A percentile compares a stretch with the other conserved stretches of the same genome.
Evolutionary conservation across 2,888 invertebrate genomes (phyloP).

Genomic region (Xanthia togata): DNA sequence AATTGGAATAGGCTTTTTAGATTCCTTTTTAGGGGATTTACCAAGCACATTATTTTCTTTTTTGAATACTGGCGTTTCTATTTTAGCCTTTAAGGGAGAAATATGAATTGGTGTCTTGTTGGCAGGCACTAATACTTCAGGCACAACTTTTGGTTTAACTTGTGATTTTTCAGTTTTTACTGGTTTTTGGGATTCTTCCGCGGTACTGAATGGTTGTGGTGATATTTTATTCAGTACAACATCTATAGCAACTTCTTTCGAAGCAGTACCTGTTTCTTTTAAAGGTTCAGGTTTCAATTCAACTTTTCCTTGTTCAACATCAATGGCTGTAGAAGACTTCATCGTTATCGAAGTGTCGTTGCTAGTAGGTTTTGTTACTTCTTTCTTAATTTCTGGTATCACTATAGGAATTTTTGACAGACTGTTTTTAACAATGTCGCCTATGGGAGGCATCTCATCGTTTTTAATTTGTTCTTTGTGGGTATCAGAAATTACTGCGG

Average conservation of each 20-base stretch:
- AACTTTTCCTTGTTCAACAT: slow-evolving; percentile 8
- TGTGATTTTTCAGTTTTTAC: slow-evolving; percentile 17
- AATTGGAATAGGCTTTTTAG: slow-evolving; percentile 17
- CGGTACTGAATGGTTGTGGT: slow-evolving; percentile 8
- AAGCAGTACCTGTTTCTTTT: not conserved
- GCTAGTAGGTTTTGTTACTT: not conserved
- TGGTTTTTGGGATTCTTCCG: slow-evolving; percentile 13
- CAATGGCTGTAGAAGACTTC: not conserved
- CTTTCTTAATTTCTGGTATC: slow-evolving; percentile 27
- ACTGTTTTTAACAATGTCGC: slow-evolving; percentile 21
- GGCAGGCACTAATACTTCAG: not conserved
- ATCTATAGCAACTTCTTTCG: slow-evolving; percentile 25
- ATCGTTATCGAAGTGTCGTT: slow-evolving; percentile 1
- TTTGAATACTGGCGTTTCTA: slow-evolving; percentile 9
- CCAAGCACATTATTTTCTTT: slow-evolving; percentile 22
- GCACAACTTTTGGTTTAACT: not conserved
- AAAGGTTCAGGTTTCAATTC: not conserved
- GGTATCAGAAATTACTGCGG: not conserved
- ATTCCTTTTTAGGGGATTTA: slow-evolving; percentile 31
- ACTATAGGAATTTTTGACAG: slow-evolving; percentile 55
- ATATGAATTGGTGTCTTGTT: slow-evolving; percentile 16
- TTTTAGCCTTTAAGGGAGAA: slow-evolving; percentile 20
- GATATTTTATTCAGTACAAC: not conserved
- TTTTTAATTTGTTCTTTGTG: slow-evolving; percentile 14
- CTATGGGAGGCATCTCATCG: not conserved